phyloP scores from a whole-genome alignment of 1,140 invertebrate genomes.

The Monomorium pharaonis region DNA sequence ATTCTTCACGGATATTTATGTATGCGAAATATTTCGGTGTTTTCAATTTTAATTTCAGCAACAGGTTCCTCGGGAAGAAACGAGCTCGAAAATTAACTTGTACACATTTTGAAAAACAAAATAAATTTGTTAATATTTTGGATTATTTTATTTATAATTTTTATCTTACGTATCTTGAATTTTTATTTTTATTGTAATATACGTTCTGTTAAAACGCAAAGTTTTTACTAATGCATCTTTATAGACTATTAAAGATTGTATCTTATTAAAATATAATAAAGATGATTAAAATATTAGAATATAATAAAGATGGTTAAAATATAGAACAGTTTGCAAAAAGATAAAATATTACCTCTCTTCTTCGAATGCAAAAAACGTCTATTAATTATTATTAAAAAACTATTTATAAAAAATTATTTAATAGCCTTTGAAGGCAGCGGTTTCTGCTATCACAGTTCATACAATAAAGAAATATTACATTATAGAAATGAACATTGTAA shows the following conservation, averaged over 20 bases:
- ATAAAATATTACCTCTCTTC: neutral
- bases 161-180: too few species aligned
- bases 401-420: neutral
- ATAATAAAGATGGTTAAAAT: slow-evolving; percentile 12
- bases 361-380: neutral
- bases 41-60: slow-evolving; percentile 3
- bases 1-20: neutral
- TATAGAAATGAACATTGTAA: neutral
- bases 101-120: neutral
- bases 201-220: neutral
- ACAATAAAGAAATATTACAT: neutral
- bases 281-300: neutral
- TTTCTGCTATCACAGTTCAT: neutral
- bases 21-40: neutral
- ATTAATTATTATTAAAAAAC: neutral
- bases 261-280: slow-evolving; percentile 12
- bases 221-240: neutral
- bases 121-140: neutral
- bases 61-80: neutral
- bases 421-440: neutral
- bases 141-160: neutral
- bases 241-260: neutral
- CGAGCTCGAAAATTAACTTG: neutral
- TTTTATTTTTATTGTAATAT: too few species aligned
- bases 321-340: slow-evolving; percentile 33